These are phyloP conservation scores for Xanthostigma xanthostigma DNA, from an alignment of 2,888 invertebrate species.

Conservation along the genomic window DNA sequence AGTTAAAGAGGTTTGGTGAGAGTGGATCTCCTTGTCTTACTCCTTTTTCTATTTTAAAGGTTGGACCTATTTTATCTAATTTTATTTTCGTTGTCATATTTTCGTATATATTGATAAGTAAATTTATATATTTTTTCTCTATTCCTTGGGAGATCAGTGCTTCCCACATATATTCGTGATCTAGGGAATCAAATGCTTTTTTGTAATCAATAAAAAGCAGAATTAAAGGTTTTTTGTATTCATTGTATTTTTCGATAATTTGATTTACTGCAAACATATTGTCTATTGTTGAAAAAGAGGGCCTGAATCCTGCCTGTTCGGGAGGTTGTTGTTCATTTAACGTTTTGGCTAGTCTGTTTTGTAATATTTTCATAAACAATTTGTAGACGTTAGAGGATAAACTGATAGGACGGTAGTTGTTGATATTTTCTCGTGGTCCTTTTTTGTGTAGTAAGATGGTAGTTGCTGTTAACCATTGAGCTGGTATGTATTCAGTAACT, in stretches of 20 bases:
- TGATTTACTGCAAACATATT: conserved; percentile 10
- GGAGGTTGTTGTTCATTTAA: conserved; percentile 13
- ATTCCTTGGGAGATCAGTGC: too few species aligned
- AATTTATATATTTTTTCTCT: too few species aligned
- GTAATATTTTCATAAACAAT: conserved; percentile 14
- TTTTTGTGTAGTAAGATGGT: not conserved
- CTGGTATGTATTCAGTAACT: too few species aligned
- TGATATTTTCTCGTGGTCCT: conserved; percentile 6
- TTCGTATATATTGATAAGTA: too few species aligned
- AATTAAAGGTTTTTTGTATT: not conserved
- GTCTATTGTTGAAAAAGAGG: conserved; percentile 9
- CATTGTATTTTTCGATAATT: conserved; percentile 10
- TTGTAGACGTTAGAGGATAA: conserved; percentile 14
- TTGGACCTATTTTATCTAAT: too few species aligned
- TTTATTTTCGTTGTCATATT: too few species aligned
- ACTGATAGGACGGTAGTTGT: conserved; percentile 14
- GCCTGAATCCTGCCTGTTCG: conserved; percentile 16
- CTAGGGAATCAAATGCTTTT: conserved; percentile 5
- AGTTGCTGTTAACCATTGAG: not conserved
- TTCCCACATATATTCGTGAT: too few species aligned
- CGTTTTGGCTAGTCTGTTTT: conserved; percentile 7
- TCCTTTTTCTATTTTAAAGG: too few species aligned
- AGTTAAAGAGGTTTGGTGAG: too few species aligned
- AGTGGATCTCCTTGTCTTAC: too few species aligned
- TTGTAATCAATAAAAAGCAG: conserved; percentile 3